These are phyloP conservation scores for Cephalopachus bancanus DNA, from an alignment of 2,797 vertebrate genomes.

Conservation along the genomic window DNA sequence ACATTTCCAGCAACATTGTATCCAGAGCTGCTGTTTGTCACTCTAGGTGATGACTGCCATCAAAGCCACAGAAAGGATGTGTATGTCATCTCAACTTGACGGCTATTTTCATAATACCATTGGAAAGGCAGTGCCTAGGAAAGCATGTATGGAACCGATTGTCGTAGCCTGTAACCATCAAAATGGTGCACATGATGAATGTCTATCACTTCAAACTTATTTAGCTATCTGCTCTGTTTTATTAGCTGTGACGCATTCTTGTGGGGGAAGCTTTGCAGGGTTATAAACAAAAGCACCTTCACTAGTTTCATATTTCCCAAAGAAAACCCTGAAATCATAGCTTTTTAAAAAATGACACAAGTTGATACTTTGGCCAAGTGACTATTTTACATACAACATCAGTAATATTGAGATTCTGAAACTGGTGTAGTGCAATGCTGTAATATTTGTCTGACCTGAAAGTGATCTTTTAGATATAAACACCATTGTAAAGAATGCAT, in stretches of 20 bases:
- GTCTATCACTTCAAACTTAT: slow-evolving; percentile 19
- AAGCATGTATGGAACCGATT: background rate
- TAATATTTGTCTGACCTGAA: slow-evolving; percentile 68
- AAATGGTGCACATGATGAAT: background rate
- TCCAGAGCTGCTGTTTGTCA: background rate
- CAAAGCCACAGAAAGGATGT: slow-evolving; percentile 14
- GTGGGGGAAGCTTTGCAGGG: background rate
- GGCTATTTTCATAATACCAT: slow-evolving; percentile 61
- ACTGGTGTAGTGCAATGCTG: background rate
- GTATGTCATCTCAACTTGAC: background rate
- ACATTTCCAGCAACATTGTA: background rate
- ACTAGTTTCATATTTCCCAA: slow-evolving; percentile 40
- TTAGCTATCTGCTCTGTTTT: slow-evolving; percentile 63
- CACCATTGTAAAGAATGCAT: background rate
- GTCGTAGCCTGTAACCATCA: background rate
- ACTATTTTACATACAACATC: background rate
- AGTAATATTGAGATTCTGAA: slow-evolving; percentile 42
- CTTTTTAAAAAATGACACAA: background rate
- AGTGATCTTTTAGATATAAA: slow-evolving; percentile 54
- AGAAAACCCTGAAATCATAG: slow-evolving; percentile 60
- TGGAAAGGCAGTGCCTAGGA: background rate
- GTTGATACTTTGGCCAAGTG: slow-evolving; percentile 37
- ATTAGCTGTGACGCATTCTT: slow-evolving; percentile 54
- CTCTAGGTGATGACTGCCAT: background rate
- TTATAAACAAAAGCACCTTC: slow-evolving; percentile 57